phyloP scores from a whole-genome alignment of 2,113 vertebrate species.

The Psophia crepitans region DNA sequence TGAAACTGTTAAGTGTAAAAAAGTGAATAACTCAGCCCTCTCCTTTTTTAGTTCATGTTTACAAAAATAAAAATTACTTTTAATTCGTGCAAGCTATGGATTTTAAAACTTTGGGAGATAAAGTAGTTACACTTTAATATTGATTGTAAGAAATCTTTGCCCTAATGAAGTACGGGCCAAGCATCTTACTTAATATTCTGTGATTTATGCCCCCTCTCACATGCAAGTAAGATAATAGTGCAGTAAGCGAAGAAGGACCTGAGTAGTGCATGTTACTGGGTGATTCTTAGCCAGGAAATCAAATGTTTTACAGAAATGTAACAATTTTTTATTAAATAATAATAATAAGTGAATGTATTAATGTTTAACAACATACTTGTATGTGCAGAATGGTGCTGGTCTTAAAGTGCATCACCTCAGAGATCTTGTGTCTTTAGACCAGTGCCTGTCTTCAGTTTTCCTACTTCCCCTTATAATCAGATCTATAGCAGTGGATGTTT shows the following conservation, averaged over 20 bases:
- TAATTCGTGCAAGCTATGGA: neutral
- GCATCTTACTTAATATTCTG: neutral
- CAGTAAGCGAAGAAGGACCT: neutral
- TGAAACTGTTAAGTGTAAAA: neutral
- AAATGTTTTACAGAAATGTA: neutral
- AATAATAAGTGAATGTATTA: accelerated
- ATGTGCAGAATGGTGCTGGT: neutral
- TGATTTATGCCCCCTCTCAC: neutral
- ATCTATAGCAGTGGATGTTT: neutral
- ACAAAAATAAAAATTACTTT: neutral
- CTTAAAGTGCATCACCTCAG: neutral
- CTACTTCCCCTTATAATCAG: neutral
- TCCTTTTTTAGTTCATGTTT: neutral
- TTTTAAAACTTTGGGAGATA: neutral
- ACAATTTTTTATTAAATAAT: neutral
- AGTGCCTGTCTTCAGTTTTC: neutral
- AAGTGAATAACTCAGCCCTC: neutral
- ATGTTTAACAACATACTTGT: neutral
- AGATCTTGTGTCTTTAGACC: neutral
- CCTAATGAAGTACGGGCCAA: neutral
- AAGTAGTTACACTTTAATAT: neutral
- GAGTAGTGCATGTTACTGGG: neutral
- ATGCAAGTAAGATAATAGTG: neutral
- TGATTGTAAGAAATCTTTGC: neutral
- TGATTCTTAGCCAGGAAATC: neutral